Conservation (phyloP, 2,888 invertebrate species). For the Oligia latruncula region DNA sequence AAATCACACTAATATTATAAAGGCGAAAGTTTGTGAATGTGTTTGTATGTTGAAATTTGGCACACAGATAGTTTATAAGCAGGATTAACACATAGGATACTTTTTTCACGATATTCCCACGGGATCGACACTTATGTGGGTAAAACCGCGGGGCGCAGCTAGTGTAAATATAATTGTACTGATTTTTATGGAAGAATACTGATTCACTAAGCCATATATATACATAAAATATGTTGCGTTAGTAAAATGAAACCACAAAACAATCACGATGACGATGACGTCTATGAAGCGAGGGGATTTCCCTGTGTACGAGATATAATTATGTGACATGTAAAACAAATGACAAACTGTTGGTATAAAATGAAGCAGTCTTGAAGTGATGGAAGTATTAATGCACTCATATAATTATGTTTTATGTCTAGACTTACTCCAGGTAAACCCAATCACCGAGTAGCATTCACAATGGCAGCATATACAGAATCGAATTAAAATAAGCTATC, state of each 20-base stretch:
- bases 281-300: not conserved
- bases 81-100: no score
- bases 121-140: no score
- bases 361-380: no score
- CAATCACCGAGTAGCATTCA: not conserved
- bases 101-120: no score
- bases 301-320: not conserved
- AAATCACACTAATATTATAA: not conserved
- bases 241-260: not conserved
- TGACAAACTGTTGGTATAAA: not conserved
- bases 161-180: not conserved
- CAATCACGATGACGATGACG: constrained; percentile 2
- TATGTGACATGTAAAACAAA: constrained; percentile 2
- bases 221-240: not conserved
- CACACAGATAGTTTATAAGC: no score
- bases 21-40: no score
- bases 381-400: not conserved
- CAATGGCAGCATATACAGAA: not conserved
- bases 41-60: no score
- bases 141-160: no score
- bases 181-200: not conserved
- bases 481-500: no score
- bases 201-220: not conserved
- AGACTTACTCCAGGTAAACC: not conserved
- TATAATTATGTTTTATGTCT: not conserved